These are phyloP conservation scores for Trichogramma pretiosum DNA, from an alignment of 1,140 invertebrate species.

Conservation along the genomic window DNA sequence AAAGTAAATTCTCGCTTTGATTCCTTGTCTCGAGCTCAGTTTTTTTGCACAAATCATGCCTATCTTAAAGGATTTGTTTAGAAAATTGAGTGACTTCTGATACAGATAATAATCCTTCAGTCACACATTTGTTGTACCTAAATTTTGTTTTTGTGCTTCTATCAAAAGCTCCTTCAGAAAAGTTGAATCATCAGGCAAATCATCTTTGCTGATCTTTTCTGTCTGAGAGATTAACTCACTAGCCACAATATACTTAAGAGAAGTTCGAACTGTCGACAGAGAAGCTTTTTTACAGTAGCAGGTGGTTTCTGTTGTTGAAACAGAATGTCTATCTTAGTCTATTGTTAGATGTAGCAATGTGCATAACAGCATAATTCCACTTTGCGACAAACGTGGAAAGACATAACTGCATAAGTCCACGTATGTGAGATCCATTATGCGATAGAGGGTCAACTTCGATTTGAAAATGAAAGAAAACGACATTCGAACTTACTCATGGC, in stretches of 20 bases:
- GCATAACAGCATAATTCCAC: too few relatives aligned
- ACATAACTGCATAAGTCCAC: too few relatives aligned
- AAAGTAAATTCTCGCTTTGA: conserved; percentile 21
- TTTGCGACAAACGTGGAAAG: too few relatives aligned
- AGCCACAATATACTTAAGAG: background rate
- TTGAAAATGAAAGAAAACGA: too few relatives aligned
- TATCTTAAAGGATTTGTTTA: too few relatives aligned
- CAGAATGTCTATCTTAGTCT: too few relatives aligned
- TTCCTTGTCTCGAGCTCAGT: conserved; percentile 16
- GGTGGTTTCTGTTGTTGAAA: conserved; percentile 18
- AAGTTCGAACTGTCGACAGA: conserved; percentile 9
- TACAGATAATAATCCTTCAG: conserved; percentile 12
- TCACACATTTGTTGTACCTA: too few relatives aligned
- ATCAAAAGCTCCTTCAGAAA: conserved; percentile 11
- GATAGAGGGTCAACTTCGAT: too few relatives aligned
- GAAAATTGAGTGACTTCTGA: conserved; percentile 12
- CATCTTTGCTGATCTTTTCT: background rate
- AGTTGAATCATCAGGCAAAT: conserved; percentile 1
- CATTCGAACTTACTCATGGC: too few relatives aligned
- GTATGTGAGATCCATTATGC: too few relatives aligned
- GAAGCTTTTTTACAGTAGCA: conserved; percentile 24
- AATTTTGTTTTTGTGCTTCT: conserved; percentile 11
- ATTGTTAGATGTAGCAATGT: too few relatives aligned
- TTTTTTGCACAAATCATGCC: too few relatives aligned
- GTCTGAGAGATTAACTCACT: background rate